phyloP scores from a whole-genome alignment of 2,888 invertebrate genomes.

The Mactromeris polynyma region DNA sequence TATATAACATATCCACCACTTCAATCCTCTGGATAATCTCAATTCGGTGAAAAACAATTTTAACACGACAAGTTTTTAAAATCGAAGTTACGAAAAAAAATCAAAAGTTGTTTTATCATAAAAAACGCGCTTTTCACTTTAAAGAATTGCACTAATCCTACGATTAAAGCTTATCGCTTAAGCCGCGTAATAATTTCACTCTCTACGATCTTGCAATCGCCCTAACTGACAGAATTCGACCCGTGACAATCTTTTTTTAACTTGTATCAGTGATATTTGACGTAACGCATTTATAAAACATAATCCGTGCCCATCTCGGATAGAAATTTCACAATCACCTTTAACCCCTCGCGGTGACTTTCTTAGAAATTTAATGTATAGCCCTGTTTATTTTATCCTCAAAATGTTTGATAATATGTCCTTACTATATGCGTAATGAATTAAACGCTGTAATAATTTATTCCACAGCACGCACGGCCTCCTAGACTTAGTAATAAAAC shows the following conservation, averaged over 20 bases:
- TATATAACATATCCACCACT: neutral
- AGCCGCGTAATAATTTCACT: neutral
- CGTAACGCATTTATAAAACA: neutral
- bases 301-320: neutral
- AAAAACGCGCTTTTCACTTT: neutral
- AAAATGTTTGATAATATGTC: conserved; percentile 7
- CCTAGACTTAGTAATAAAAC: conserved; percentile 4
- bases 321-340: neutral
- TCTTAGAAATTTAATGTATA: neutral
- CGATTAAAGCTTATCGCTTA: neutral
- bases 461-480: conserved; percentile 14
- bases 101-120: neutral
- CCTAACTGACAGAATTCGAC: neutral
- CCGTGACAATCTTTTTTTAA: neutral
- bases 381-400: neutral
- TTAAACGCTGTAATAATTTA: conserved; percentile 10
- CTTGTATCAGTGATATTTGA: neutral
- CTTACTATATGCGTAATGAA: neutral
- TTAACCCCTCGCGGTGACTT: conserved; percentile 1
- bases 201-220: neutral
- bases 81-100: neutral
- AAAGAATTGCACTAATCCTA: neutral
- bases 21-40: neutral
- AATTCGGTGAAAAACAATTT: neutral
- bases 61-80: neutral